Conservation (phyloP, 2,113 vertebrate genomes). For the Himantopus leucocephalus region DNA sequence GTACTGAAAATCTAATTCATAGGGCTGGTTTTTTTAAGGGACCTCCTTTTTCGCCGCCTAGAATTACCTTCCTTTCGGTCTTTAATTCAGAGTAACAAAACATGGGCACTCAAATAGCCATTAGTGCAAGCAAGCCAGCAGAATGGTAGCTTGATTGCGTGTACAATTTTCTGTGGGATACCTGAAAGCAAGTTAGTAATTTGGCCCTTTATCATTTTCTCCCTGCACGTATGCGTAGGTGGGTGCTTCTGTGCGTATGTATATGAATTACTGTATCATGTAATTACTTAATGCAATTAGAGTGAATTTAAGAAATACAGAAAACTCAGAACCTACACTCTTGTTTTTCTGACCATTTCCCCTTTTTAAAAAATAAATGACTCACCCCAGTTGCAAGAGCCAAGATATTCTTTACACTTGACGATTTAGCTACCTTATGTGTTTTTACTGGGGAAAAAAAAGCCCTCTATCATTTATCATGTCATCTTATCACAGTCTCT, state of each 20-base stretch:
- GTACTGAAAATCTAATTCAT: background rate
- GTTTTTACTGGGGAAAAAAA: conserved; percentile 72
- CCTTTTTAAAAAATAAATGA: conserved; percentile 68
- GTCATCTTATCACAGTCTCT: conserved; percentile 92
- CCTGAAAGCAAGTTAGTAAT: conserved; percentile 52
- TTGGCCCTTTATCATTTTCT: conserved; percentile 57
- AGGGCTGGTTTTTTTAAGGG: background rate
- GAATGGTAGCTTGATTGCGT: conserved; percentile 46
- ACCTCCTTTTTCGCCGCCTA: background rate
- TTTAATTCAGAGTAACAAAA: conserved; percentile 64
- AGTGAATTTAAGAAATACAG: conserved; percentile 11
- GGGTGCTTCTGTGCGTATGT: conserved; percentile 16
- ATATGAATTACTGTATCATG: conserved; percentile 20
- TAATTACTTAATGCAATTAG: conserved; percentile 54
- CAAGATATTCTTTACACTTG: conserved; percentile 73
- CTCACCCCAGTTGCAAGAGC: conserved; percentile 37
- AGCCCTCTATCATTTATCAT: conserved; percentile 86
- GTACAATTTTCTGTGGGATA: conserved; percentile 43
- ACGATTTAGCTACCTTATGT: conserved; percentile 76
- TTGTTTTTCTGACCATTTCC: conserved; percentile 47
- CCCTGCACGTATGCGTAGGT: conserved; percentile 10
- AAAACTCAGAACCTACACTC: conserved; percentile 12
- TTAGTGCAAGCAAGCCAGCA: conserved; percentile 43
- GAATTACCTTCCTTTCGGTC: conserved; percentile 37
- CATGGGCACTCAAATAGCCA: conserved; percentile 48